phyloP scores from a whole-genome alignment of 2,797 vertebrate species.

The Pseudochirops corinnae region DNA sequence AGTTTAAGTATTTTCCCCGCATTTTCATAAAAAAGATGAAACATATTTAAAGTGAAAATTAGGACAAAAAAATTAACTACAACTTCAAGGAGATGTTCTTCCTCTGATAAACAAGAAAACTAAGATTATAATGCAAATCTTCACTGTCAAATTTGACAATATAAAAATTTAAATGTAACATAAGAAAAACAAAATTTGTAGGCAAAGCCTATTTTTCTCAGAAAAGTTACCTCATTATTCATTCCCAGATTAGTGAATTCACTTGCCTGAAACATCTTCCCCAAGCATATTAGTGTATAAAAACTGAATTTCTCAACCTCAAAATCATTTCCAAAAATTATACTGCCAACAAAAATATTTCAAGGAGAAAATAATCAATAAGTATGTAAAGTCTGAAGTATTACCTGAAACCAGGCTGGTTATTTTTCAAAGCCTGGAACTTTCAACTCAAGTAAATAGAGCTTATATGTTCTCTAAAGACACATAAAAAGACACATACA shows the following conservation, averaged over 20 bases:
- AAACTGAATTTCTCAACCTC: background rate
- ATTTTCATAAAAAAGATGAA: background rate
- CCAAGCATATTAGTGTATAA: slow-evolving; percentile 13
- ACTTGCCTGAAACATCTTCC: background rate
- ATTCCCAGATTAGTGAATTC: background rate
- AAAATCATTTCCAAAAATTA: slow-evolving; percentile 47
- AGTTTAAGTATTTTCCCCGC: background rate
- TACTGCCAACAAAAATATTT: slow-evolving; percentile 2
- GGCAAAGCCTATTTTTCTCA: background rate
- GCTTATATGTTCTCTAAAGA: background rate
- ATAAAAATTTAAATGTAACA: background rate
- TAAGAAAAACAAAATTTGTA: background rate
- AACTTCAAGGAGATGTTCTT: slow-evolving; percentile 26
- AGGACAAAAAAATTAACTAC: slow-evolving; percentile 8
- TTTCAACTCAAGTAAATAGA: background rate
- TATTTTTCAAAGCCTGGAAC: background rate
- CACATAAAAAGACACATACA: background rate
- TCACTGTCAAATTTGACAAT: slow-evolving; percentile 2
- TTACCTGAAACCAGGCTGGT: slow-evolving; percentile 35
- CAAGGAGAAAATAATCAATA: background rate
- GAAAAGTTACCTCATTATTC: background rate
- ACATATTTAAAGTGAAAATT: background rate
- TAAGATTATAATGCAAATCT: background rate
- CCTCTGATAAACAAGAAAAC: slow-evolving; percentile 4
- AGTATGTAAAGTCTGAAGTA: slow-evolving; percentile 23